Conservation (phyloP, 2,888 invertebrate species). For the Stenchaetothrips biformis region DNA sequence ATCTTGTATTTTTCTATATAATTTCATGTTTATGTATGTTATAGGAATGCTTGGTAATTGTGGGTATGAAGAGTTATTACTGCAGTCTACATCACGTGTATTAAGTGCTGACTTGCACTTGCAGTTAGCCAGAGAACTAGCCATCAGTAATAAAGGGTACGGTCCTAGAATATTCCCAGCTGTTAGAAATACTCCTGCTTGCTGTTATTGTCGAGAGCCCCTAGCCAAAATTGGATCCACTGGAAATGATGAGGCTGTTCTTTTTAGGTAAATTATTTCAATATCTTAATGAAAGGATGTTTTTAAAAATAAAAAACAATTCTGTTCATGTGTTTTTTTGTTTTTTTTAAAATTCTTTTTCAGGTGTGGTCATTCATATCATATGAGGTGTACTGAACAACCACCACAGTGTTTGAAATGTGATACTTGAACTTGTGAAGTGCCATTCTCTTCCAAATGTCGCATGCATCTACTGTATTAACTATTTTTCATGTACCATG, state of each 20-base stretch:
- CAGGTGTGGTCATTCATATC: constrained; percentile 41
- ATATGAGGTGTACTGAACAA: constrained; percentile 39
- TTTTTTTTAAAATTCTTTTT: constrained; percentile 28
- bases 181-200: background rate
- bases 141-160: constrained; percentile 36
- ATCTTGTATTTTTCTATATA: background rate
- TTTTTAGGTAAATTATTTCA: constrained; percentile 21
- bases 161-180: background rate
- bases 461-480: too few species aligned
- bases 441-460: background rate
- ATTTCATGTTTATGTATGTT: constrained; percentile 38
- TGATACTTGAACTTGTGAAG: background rate
- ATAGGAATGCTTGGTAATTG: constrained; percentile 71
- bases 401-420: constrained; percentile 37
- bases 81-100: constrained; percentile 61
- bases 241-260: constrained; percentile 2
- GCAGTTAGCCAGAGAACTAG: constrained; percentile 42
- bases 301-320: background rate
- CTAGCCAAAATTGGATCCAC: constrained; percentile 32
- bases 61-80: constrained; percentile 66
- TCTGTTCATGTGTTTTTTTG: background rate
- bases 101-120: constrained; percentile 65
- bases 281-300: background rate
- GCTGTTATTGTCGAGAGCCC: constrained; percentile 1
- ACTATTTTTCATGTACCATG: too few species aligned